phyloP scores from a whole-genome alignment of 2,888 invertebrate species.

The Drosophila niveifrons region DNA sequence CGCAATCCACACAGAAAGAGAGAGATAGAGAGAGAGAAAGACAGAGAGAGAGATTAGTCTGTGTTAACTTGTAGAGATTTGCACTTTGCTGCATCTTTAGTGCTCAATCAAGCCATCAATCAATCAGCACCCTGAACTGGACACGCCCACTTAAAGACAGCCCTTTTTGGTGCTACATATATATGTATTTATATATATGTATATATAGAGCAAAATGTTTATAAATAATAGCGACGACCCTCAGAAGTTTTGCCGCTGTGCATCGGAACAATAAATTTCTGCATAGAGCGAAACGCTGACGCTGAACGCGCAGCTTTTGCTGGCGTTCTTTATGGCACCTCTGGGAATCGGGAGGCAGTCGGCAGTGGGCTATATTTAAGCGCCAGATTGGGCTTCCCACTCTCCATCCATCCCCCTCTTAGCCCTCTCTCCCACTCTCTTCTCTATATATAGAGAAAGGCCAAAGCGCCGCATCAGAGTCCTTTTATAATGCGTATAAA shows the following conservation, averaged over 20 bases:
- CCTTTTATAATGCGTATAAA: slow-evolving; percentile 58
- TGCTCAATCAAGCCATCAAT: slow-evolving; percentile 41
- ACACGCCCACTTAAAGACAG: slow-evolving; percentile 32
- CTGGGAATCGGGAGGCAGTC: slow-evolving; percentile 37
- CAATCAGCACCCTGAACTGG: slow-evolving; percentile 30
- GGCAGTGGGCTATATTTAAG: slow-evolving; percentile 37
- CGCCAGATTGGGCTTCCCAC: slow-evolving; percentile 37
- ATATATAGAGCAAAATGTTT: slow-evolving; percentile 16
- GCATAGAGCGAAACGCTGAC: slow-evolving; percentile 36
- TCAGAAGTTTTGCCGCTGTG: slow-evolving; percentile 34
- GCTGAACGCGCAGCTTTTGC: slow-evolving; percentile 27
- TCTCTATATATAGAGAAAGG: slow-evolving; percentile 8
- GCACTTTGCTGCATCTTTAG: slow-evolving; percentile 43
- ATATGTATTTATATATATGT: not conserved
- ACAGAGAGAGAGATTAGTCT: not conserved
- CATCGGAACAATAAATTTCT: slow-evolving; percentile 68
- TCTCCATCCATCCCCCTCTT: not conserved
- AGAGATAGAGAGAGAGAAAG: not conserved
- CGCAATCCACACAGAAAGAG: not conserved
- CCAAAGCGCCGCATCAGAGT: slow-evolving; percentile 31
- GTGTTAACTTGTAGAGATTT: slow-evolving; percentile 24
- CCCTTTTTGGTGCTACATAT: not conserved
- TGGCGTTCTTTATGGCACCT: slow-evolving; percentile 71
- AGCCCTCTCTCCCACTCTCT: not conserved
- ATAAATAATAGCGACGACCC: slow-evolving; percentile 45